Evolutionary conservation across 2,113 vertebrate genomes (phyloP), one percentile per base, ranked within the genome.

Genomic region (Cricetomys ansorgei): DNA sequence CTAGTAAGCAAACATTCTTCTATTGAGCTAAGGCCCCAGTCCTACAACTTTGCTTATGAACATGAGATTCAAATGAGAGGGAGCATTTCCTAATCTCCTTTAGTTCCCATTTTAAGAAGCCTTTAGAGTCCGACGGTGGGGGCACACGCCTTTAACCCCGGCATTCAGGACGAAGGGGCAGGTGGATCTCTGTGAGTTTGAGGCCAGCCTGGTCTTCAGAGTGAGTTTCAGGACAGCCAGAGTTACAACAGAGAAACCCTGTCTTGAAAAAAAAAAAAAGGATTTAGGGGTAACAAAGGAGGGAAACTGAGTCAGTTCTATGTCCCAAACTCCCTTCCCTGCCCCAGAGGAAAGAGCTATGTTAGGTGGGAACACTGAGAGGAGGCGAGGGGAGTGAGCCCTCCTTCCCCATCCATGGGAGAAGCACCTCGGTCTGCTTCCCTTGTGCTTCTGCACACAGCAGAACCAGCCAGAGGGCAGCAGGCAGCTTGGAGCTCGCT

Each of bases 351-450:
- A 40, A 21, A 50, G 43, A 65, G 21, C 75, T 27, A 31, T 25
- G 29, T 9, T 65, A 27, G 29, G 55, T 48, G 25, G 34, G 16
- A 23, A 7, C 15, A 3, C 62, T 19, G 29, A 12, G 65, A 37
- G 65, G n/a, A 86, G 55, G 17, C 15, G 4, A 48, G 31, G 10
- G 23, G 31, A 4, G 8, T 0, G 0, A 7, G 37, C 19, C 17
- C 59, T 57, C 21, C 65, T 34, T 25, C 23, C 10, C 50, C 2
- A 8, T 2, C 5, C 43, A 12, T 0, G 21, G 84, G 50, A 50
- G 13, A 3, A n/a, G 93, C 29, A 40, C 55, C 43, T 29, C 80
- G 13, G 43, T 11, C 64, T 45, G 23, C 55, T 48, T 37, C 31
- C 86, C 65, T 15, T 7, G 1, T 1, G 19, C 6, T 0, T 57